Evolutionary conservation across 2,888 invertebrate species (phyloP), one percentile per base, ranked within the genome.

Genomic region (Nomada hirtipes): DNA sequence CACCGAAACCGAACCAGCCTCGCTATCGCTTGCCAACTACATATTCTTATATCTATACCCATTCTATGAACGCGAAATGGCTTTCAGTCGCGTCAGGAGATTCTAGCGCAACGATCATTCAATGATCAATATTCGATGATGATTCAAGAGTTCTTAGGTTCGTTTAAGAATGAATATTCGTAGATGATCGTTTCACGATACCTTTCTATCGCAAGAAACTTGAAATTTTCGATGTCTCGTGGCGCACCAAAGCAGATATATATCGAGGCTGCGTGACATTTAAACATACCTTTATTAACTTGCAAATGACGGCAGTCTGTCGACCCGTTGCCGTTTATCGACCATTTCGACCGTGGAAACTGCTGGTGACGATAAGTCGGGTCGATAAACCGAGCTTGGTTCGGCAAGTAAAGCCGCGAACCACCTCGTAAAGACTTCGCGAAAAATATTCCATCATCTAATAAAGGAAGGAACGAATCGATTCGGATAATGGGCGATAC

Each of bases 331-430:
- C 73, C 61, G 36, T 52, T 71, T 83, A 67, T 77, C 84, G 81
- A 67, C 50, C 50, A 29, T 70, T 67, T 76, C 79, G 82, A 83
- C 80, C 83, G 79, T 74, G 78, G 77, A 82, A 85, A 79, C 72
- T 57, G 71, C 72, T 77, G 79, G 81, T 60, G 64, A 74, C 79
- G 74, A 85, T 84, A 85, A 82, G 79, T 75, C 81, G 82, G 75
- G 69, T 53, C 73, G 72, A 60, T 83, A 83, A 83, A 82, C 74
- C 60, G 47, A 36, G 57, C 53, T 47, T 44, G 44, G 52, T 78
- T 79, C 52, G 64, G 29, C n/a, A 55, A 72, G 50, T 36, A 68
- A 65, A 15, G 26, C 23, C 23, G 26, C 26, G 50, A 53, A 47
- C 53, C 36, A 36, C n/a, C 42, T 29, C 20, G 20, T 44, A 13